A percentile compares a stretch with the other conserved stretches of the same genome.
phyloP scores from a whole-genome alignment of 2,797 vertebrate genomes.

The Trichosurus vulpecula region DNA sequence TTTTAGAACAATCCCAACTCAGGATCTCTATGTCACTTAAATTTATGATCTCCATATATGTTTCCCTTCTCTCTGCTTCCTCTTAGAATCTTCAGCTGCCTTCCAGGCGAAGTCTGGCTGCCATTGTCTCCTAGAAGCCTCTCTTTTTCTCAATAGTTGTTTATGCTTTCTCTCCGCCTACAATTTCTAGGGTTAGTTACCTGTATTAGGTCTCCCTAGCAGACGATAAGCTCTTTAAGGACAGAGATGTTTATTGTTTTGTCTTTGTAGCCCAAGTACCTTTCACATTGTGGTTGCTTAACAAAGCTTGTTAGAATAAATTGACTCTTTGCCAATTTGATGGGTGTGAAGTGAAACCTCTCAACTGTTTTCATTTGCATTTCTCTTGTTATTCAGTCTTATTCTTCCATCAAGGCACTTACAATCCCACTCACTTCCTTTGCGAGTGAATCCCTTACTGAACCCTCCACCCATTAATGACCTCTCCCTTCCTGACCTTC shows the following conservation, averaged over 20 bases:
- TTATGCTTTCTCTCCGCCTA: background rate
- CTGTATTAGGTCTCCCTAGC: background rate
- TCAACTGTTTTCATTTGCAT: background rate
- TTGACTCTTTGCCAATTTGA: background rate
- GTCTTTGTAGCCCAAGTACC: background rate
- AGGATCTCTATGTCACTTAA: too few species aligned
- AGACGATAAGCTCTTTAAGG: background rate
- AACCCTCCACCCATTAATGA: background rate
- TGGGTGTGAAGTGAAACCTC: background rate
- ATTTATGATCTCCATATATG: too few species aligned
- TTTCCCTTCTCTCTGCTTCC: background rate
- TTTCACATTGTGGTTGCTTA: background rate
- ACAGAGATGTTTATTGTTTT: background rate
- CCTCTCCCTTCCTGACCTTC: background rate
- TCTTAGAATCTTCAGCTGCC: background rate
- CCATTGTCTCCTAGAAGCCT: background rate
- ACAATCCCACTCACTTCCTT: background rate
- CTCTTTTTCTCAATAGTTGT: background rate
- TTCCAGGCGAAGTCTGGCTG: background rate
- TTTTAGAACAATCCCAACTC: too few species aligned
- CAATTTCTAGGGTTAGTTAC: background rate
- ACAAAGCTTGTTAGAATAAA: background rate
- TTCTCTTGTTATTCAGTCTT: background rate
- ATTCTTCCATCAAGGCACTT: background rate
- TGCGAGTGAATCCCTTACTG: background rate